These are phyloP conservation scores for Piprites chloris DNA, from an alignment of 2,113 vertebrate genomes.

Conservation along the genomic window DNA sequence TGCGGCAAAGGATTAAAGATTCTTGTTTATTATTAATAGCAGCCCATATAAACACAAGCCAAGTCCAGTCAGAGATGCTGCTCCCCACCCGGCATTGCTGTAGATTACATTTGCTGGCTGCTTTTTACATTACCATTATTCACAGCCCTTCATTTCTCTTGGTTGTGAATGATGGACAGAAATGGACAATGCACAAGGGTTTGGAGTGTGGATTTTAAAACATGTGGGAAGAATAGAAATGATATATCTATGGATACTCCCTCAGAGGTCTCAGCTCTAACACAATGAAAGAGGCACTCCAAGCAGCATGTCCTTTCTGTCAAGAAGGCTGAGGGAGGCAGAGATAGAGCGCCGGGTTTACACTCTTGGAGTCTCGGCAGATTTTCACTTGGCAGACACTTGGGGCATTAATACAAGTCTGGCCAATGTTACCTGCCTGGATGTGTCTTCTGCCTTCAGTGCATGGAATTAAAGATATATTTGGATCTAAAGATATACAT, in stretches of 20 bases:
- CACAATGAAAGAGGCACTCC: background rate
- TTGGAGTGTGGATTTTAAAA: conserved; percentile 23
- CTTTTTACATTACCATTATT: conserved; percentile 37
- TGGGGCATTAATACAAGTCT: background rate
- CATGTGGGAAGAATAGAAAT: conserved; percentile 12
- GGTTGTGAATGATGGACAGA: background rate
- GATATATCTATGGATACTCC: background rate
- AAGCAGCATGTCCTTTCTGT: background rate
- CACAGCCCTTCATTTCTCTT: background rate
- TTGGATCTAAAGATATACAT: background rate
- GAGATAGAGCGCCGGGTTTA: background rate
- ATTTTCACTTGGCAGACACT: background rate
- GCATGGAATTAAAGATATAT: background rate
- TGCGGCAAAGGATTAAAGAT: background rate
- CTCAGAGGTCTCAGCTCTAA: background rate
- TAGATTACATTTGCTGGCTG: conserved; percentile 13
- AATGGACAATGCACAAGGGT: background rate
- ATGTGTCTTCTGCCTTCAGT: background rate
- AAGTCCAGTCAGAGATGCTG: background rate
- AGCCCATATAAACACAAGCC: background rate
- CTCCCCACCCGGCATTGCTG: background rate
- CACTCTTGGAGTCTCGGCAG: background rate
- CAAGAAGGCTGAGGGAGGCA: background rate
- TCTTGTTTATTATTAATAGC: conserved; percentile 42
- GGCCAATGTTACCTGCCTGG: background rate